Conservation (phyloP, 2,888 invertebrate species). For the Cataglyphis altisquamis region DNA sequence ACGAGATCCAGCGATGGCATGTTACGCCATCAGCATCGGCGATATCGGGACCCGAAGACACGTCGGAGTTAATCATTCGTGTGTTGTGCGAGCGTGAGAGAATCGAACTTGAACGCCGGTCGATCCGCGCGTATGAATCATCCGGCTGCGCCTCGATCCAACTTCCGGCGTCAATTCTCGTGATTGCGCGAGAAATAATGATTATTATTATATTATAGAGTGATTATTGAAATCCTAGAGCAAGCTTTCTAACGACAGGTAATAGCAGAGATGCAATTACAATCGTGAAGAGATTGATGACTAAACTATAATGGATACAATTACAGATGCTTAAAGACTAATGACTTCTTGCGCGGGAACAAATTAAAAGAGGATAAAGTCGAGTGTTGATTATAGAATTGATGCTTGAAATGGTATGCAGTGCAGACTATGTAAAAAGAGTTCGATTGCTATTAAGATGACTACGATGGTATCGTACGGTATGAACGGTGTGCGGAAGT, state of each 20-base stretch:
- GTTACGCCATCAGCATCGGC: slow-evolving; percentile 23
- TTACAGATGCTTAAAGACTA: not conserved
- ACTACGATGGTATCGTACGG: not conserved
- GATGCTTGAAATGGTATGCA: not conserved
- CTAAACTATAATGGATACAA: not conserved
- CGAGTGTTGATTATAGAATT: slow-evolving; percentile 1
- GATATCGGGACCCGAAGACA: slow-evolving; percentile 56
- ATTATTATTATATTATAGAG: not conserved
- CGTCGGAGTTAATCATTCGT: slow-evolving; percentile 69
- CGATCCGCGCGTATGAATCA: slow-evolving; percentile 69
- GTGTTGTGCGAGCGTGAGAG: slow-evolving; percentile 63
- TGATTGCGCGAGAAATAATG: slow-evolving; percentile 1
- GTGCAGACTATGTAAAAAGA: not conserved
- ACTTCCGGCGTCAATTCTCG: slow-evolving; percentile 60
- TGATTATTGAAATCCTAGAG: not conserved
- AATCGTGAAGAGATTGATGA: slow-evolving; percentile 6
- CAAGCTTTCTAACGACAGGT: not conserved
- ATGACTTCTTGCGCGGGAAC: not conserved
- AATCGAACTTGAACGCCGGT: slow-evolving; percentile 35
- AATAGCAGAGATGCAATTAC: not conserved
- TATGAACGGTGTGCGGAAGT: slow-evolving; percentile 15
- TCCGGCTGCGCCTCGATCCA: slow-evolving; percentile 57
- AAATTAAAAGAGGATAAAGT: not conserved
- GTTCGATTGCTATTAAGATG: not conserved
- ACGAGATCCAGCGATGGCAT: slow-evolving; percentile 51